These are phyloP conservation scores for Leptosomus discolor DNA, from an alignment of 2,113 vertebrate species.

Conservation along the genomic window DNA sequence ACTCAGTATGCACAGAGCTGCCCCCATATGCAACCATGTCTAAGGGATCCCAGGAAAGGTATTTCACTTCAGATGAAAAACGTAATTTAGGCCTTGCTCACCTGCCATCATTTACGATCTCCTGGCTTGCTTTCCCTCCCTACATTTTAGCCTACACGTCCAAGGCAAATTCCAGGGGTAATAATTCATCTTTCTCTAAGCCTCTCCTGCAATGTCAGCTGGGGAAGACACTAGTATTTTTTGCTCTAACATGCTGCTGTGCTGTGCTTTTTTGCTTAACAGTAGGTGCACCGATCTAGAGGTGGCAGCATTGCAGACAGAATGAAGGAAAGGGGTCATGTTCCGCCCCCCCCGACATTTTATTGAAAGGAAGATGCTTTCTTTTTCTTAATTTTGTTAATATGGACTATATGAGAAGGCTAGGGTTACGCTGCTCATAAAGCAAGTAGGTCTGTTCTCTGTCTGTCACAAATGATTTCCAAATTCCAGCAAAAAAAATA, in stretches of 20 bases:
- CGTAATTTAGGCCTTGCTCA: not conserved
- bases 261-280: not conserved
- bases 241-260: not conserved
- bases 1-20: constrained; percentile 35
- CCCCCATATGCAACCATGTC: not conserved
- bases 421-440: not conserved
- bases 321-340: not conserved
- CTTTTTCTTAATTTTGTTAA: not conserved
- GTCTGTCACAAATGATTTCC: not conserved
- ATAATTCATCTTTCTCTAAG: not conserved
- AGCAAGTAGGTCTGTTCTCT: not conserved
- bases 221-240: not conserved
- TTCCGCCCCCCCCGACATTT: not conserved
- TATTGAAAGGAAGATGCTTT: not conserved
- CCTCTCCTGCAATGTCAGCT: not conserved
- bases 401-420: not conserved
- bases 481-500: not conserved
- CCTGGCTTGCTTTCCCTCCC: not conserved
- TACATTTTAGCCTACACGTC: not conserved
- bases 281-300: not conserved
- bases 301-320: not conserved
- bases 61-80: not conserved
- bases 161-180: not conserved
- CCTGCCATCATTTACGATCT: not conserved
- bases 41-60: not conserved